A percentile compares a stretch with the other conserved stretches of the same genome.
Conservation (phyloP, 2,113 vertebrate genomes). For the Muntiacus muntjak region DNA sequence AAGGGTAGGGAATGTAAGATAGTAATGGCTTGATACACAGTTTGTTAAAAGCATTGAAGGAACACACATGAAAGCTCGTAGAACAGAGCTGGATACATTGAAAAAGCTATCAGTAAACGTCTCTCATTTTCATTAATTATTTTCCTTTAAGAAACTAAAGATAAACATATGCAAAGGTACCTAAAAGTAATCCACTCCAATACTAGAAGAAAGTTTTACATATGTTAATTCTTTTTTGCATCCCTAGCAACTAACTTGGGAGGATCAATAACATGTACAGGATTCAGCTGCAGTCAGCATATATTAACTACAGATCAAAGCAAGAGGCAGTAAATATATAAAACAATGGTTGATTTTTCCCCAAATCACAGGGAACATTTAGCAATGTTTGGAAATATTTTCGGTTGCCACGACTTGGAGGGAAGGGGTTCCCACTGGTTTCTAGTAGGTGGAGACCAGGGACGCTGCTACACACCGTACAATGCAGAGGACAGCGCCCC, state of each 20-base stretch:
- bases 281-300: not conserved
- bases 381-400: not conserved
- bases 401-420: fast-evolving
- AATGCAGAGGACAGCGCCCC: fast-evolving
- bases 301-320: not conserved
- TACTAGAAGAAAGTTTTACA: not conserved
- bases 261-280: not conserved
- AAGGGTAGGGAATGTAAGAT: not conserved
- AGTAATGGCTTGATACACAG: not conserved
- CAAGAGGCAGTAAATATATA: not conserved
- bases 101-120: not conserved
- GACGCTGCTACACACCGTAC: not conserved
- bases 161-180: not conserved
- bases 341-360: not conserved
- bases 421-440: not conserved
- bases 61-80: not conserved
- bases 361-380: not conserved
- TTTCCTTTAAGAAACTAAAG: not conserved
- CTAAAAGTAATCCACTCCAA: not conserved
- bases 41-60: not conserved
- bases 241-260: not conserved
- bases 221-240: not conserved
- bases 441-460: not conserved
- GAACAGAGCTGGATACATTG: not conserved
- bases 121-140: not conserved